A percentile compares a stretch with the other conserved stretches of the same genome.
These are phyloP conservation scores for Parapristionchus giblindavisi DNA, from an alignment of 2,888 invertebrate species.

Conservation along the genomic window DNA sequence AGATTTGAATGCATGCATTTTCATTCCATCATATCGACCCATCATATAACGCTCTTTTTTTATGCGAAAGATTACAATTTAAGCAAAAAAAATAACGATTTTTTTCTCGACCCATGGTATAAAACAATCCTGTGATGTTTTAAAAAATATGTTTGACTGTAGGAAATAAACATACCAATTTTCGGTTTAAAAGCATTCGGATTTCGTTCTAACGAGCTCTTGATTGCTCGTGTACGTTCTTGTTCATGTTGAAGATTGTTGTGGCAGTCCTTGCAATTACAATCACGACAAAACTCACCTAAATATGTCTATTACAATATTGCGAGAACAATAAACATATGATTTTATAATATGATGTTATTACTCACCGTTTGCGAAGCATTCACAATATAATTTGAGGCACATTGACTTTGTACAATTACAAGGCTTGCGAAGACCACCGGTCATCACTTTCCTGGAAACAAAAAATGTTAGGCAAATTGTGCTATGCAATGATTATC, in stretches of 20 bases:
- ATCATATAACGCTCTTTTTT: too few species aligned
- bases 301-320: background rate
- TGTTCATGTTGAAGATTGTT: constrained; percentile 96
- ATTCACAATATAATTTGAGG: constrained; percentile 96
- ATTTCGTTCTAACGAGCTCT: constrained; percentile 92
- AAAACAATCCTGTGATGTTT: too few species aligned
- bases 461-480: too few species aligned
- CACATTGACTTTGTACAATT: constrained; percentile 99
- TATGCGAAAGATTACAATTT: too few species aligned
- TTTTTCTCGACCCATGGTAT: too few species aligned
- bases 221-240: constrained; percentile 86
- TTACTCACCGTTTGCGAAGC: constrained; percentile 86
- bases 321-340: background rate
- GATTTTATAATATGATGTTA: background rate
- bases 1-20: too few species aligned
- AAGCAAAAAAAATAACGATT: too few species aligned
- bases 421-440: constrained; percentile 82
- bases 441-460: constrained; percentile 9
- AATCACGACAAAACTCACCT: constrained; percentile 90
- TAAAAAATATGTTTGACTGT: too few species aligned
- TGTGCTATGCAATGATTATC: too few species aligned
- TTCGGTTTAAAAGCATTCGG: constrained; percentile 98
- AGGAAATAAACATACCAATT: constrained; percentile 77
- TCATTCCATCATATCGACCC: too few species aligned
- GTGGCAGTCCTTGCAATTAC: constrained; percentile 96